Evolutionary conservation across 2,888 invertebrate species (phyloP), one percentile per base, ranked within the genome.

Genomic region (Clostera curtula): DNA sequence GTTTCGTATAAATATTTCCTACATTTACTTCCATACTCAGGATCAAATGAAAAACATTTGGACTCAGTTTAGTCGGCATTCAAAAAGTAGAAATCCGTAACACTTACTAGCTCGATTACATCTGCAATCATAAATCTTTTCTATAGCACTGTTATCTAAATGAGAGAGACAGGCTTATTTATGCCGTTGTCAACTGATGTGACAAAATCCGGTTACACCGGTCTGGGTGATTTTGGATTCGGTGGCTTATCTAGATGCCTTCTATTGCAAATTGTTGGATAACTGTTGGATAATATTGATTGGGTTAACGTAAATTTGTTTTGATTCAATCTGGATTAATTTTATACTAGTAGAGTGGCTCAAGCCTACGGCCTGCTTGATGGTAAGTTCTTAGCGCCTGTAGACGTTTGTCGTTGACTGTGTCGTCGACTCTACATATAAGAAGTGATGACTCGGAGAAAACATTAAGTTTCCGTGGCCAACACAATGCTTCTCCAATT

Each of bases 111-210:
- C 30, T 4, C 14, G 41, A 39, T 33, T 30, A 3, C 29, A 43
- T 49, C 50, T 28, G 15, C 24, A 34, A 38, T 45, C 29, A 29
- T 49, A 48, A 43, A 43, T 46, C 32, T 34, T 27, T 39, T 34
- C 27, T 35, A 27, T 29, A 18, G 31, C 26, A 28, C 24, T 37
- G 36, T 34, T 40, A 45, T 34, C 44, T 48, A 36, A 40, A 40
- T 41, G 24, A 34, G 14, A 22, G n/a, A 34, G 34, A 34, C 31
- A 28, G 22, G 11, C n/a, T 31, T 29, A 31, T 41, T 46, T 43
- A 43, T 40, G 31, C 34, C 21, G 36, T 36, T 43, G 46, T 46
- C 30, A 40, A 30, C 19, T 29, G 25, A 29, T 36, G 29, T 34
- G 30, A 34, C 22, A 18, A 31, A 36, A 36, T 33, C 43, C 26